Evolutionary conservation across 2,113 vertebrate genomes (phyloP).

Genomic region (Brevimyrus niger): DNA sequence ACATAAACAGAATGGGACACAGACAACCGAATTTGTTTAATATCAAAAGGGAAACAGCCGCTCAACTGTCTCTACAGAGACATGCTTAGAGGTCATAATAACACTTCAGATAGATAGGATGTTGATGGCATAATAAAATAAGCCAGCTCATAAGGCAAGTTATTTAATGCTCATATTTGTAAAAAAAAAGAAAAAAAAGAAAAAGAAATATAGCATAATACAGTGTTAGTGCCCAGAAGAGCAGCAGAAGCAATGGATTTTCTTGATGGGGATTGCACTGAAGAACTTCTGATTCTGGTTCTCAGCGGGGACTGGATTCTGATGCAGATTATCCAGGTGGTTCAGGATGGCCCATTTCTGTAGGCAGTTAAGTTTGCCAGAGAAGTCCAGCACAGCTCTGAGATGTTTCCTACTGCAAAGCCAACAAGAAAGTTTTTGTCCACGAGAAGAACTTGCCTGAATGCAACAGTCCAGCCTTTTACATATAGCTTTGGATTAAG

Average conservation of each 20-base stretch:
- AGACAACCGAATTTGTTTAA: background rate
- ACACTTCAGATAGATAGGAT: background rate
- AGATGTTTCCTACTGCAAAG: conserved; percentile 53
- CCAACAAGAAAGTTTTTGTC: background rate
- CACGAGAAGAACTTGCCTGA: background rate
- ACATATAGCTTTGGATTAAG: background rate
- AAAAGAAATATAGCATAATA: background rate
- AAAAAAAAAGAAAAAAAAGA: background rate
- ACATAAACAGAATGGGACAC: background rate
- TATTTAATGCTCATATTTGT: background rate
- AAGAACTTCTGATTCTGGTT: background rate
- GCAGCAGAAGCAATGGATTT: background rate
- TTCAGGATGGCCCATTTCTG: conserved; percentile 49
- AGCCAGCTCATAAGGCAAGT: background rate
- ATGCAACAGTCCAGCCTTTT: background rate
- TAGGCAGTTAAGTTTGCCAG: conserved; percentile 44
- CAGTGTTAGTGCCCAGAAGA: background rate
- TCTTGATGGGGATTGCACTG: background rate
- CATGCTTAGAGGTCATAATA: background rate
- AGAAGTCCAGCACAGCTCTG: conserved; percentile 52
- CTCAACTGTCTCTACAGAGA: background rate
- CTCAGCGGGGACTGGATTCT: rapidly evolving
- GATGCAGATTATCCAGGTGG: conserved; percentile 37
- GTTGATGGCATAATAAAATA: background rate
- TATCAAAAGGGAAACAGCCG: background rate